Evolutionary conservation across 1,140 invertebrate genomes (phyloP), one percentile per base, ranked within the genome.

Genomic region (Hycleus phaleratus): DNA sequence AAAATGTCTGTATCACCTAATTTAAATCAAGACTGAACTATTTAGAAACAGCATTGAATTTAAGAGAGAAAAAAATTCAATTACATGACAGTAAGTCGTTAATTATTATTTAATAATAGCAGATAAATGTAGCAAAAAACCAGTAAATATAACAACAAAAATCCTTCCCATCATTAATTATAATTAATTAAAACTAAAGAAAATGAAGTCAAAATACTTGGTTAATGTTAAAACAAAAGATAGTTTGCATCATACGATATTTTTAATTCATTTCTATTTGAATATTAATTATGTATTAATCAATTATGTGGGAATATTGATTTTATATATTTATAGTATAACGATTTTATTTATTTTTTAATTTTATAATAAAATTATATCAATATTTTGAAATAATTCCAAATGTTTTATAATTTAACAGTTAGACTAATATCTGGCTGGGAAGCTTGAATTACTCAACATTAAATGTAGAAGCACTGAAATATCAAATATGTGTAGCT

Each of bases 21-120:
- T 68, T 68, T 66, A 63, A 68, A 68, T 60, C 46, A 68, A 68
- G 66, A 68, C 66, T 68, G 66, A 68, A 61, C 60, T 58, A 52
- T 46, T 61, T 68, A 66, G 66, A 58, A 49, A 59, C 50, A 32
- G 32, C 32, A 32, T 32, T 32, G 32, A 32, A 32, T 32, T 32
- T 5, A 32, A 32, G 7, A 32, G 7, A 32, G 7, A 32, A 57
- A 57, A 51, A 51, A 56, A 32, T 32, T 32, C 4, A 32, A 32
- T 32, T 5, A 32, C 4, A 32, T 7, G 32, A 32, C 7, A 32
- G 32, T 2, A 26, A 51, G 7, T 32, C 32, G 32, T 32, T 45
- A 10, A 44, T 26, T 38, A 51, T 46, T 46, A 51, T 58, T 49
- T 45, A 25, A 43, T 39, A 51, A 24, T 42, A 46, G 26, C 45